Conservation (phyloP, 1,140 invertebrate genomes). For the Drosophila trapezifrons region DNA sequence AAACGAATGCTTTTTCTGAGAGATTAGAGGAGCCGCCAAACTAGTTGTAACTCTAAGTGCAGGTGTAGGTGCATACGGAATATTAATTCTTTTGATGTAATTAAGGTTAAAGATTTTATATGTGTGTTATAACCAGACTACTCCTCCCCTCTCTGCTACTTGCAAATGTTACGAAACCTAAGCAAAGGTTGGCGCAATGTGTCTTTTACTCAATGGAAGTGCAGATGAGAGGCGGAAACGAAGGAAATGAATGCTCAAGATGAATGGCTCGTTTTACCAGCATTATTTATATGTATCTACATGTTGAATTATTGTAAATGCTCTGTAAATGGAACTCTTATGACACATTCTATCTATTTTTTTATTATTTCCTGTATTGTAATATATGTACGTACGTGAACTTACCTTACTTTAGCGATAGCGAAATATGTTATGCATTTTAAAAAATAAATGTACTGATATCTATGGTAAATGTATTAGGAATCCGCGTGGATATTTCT, state of each 20-base stretch:
- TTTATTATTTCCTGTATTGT: slow-evolving; percentile 46
- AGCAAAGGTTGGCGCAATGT: slow-evolving; percentile 24
- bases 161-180: slow-evolving; percentile 23
- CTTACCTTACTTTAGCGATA: slow-evolving; percentile 63
- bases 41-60: slow-evolving; percentile 20
- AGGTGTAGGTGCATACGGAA: slow-evolving; percentile 16
- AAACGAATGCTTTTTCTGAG: slow-evolving; percentile 29
- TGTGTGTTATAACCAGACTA: slow-evolving; percentile 35
- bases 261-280: slow-evolving; percentile 29
- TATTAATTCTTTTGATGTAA: slow-evolving; percentile 26
- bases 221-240: slow-evolving; percentile 14
- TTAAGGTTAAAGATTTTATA: slow-evolving; percentile 44
- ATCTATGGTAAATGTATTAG: slow-evolving; percentile 29
- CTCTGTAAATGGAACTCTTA: slow-evolving; percentile 58
- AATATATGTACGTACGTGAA: slow-evolving; percentile 61
- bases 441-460: slow-evolving; percentile 71
- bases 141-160: slow-evolving; percentile 25
- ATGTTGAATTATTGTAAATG: slow-evolving; percentile 74
- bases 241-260: slow-evolving; percentile 36
- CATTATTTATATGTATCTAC: slow-evolving; percentile 50
- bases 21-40: slow-evolving; percentile 31
- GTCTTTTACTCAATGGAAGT: slow-evolving; percentile 52
- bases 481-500: background rate
- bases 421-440: slow-evolving; percentile 79
- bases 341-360: slow-evolving; percentile 44